These are phyloP conservation scores for Dicrostonyx torquatus DNA, from an alignment of 2,797 vertebrate species.

Conservation along the genomic window DNA sequence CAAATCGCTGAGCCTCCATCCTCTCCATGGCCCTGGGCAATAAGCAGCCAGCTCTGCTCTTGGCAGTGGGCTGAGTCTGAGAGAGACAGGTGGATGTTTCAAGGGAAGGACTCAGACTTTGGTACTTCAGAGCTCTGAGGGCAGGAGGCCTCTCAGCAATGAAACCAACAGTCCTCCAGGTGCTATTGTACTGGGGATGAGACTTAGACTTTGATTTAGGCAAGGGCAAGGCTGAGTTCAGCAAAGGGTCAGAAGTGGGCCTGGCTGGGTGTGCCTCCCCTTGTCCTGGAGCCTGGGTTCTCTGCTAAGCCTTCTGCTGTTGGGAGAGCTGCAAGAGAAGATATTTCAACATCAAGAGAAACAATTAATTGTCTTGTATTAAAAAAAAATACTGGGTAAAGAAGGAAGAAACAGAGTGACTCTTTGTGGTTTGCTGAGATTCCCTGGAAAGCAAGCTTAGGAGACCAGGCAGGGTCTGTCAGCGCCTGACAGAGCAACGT, in stretches of 20 bases:
- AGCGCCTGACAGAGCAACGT: not conserved
- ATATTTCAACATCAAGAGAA: conserved; percentile 55
- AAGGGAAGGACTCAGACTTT: not conserved
- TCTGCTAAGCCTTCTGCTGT: not conserved
- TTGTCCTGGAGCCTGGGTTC: not conserved
- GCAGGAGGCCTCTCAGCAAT: not conserved
- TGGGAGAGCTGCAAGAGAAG: not conserved
- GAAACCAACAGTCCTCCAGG: not conserved
- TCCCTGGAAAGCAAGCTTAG: conserved; percentile 51
- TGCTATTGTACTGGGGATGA: not conserved
- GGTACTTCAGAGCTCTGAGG: not conserved
- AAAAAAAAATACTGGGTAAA: conserved; percentile 18
- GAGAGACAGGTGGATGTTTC: not conserved
- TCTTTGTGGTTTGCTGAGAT: conserved; percentile 55
- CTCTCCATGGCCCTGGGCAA: not conserved
- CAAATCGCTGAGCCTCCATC: not conserved
- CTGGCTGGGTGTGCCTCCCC: not conserved
- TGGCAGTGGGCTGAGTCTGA: not conserved
- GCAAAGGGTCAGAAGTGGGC: not conserved
- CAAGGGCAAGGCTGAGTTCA: not conserved
- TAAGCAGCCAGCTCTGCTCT: not conserved
- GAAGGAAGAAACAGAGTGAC: not conserved
- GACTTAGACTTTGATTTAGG: not conserved
- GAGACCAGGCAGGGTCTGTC: not conserved
- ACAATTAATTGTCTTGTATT: conserved; percentile 44